Percentiles rank a stretch among this genome's conserved stretches.
phyloP scores from a whole-genome alignment of 2,888 invertebrate genomes.

The Hydropsyche betteni region DNA sequence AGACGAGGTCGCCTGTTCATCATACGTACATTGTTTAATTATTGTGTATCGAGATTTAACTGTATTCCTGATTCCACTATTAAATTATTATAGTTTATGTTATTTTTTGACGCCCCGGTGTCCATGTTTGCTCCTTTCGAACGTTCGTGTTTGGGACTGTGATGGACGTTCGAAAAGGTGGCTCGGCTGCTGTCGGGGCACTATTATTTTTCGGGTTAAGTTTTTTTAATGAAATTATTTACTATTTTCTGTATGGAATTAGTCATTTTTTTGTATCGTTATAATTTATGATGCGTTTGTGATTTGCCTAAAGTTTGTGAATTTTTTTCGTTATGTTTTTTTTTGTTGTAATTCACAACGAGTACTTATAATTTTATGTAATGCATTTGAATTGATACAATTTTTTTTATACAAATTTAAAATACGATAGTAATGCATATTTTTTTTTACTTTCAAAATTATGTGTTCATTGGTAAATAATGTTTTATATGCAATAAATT shows the following conservation, averaged over 20 bases:
- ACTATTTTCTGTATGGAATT: conserved; percentile 38
- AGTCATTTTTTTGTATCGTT: conserved; percentile 40
- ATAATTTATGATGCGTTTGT: neutral
- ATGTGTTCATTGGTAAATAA: neutral
- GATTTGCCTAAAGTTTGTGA: conserved; percentile 6
- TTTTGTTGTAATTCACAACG: too few relatives aligned
- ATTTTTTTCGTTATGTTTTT: too few relatives aligned
- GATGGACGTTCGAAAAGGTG: too few relatives aligned
- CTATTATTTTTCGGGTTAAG: neutral
- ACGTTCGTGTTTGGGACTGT: too few relatives aligned
- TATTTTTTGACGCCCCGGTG: neutral
- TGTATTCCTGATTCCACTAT: conserved; percentile 33
- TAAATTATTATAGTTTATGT: conserved; percentile 29
- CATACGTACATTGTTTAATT: neutral
- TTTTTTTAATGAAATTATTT: conserved; percentile 13
- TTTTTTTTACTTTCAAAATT: neutral
- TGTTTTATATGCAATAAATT: neutral
- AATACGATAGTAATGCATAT: too few relatives aligned
- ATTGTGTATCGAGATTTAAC: conserved; percentile 32
- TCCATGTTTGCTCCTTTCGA: too few relatives aligned
- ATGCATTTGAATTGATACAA: too few relatives aligned
- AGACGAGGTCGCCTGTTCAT: conserved; percentile 11
- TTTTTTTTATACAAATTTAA: too few relatives aligned
- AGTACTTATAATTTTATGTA: too few relatives aligned
- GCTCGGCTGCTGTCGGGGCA: neutral